Base-by-base conservation (phyloP, 35 echinoderm and acorn worm species). In the Stichopus chloronotus region DNA sequence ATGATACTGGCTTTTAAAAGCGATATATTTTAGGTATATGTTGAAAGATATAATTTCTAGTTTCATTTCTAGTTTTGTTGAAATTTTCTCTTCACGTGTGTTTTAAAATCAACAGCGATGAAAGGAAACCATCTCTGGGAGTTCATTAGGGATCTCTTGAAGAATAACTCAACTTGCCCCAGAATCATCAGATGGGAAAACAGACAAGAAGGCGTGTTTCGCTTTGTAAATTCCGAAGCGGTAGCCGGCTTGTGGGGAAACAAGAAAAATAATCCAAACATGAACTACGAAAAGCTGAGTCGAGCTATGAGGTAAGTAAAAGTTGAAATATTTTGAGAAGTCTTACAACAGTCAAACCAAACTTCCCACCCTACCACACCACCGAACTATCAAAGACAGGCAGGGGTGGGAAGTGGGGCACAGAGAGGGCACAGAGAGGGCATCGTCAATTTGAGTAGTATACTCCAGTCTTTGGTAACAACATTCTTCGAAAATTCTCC, bases 221-320 rank as follows among this genome's bases (percentile, higher is more conserved):
- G 97, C 43, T 96, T 99, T 58, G 97, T 99, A 7, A 96, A 99
- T 85, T 99, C 97, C 43, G 97, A 99, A 92, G 94, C 94, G 0
- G 97, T 99, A 17, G 97, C 97, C 23, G 90, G 58, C 14, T 84
- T 96, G 90, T 99, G 97, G 97, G 97, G 97, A 72, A 55, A 59
- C 6, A 99, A 99, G 95, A 99, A 99, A 59, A 99, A 99, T 68
- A 99, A 99, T 68, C 97, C 97, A 19, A 91, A 94, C 58, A 99
- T 99, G 97, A 99, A 95, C 11, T 99, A 99, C 30, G 97, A 99
- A 57, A 99, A 99, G 87, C 95, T 99, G 14, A 99, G 97, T 79
- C 92, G 97, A 52, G 97, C 97, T 21, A 99, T 99, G 97, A 99
- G 97, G 96, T 98, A 69, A 80, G 68, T 86, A 43, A 5, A 17